Percentiles rank a stretch among this genome's conserved stretches.
phyloP scores from a whole-genome alignment of 2,113 vertebrate genomes.

The Aepyceros melampus region DNA sequence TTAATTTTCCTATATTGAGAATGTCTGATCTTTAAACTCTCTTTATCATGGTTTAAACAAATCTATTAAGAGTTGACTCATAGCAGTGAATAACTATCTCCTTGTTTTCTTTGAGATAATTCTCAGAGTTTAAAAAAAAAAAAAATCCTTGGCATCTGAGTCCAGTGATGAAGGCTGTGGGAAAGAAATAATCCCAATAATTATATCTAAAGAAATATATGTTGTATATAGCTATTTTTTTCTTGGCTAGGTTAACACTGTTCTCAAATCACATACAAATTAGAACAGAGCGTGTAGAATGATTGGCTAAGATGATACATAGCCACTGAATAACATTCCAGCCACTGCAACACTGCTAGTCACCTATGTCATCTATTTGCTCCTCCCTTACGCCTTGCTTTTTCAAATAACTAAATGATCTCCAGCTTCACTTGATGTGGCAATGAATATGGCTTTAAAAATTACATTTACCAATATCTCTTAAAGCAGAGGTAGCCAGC shows the following conservation, averaged over 20 bases:
- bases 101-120: conserved; percentile 6
- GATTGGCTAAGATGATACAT: background rate
- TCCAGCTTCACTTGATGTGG: background rate
- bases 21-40: conserved; percentile 52
- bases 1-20: conserved; percentile 15
- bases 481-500: background rate
- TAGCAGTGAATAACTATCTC: background rate
- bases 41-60: conserved; percentile 11
- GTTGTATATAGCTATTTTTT: background rate
- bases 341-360: background rate
- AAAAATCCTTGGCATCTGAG: background rate
- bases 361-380: background rate
- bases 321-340: background rate
- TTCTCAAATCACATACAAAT: background rate
- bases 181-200: conserved; percentile 21
- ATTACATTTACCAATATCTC: background rate
- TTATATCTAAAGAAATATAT: background rate
- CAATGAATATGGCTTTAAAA: background rate
- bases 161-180: background rate
- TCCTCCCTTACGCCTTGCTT: background rate
- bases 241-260: background rate
- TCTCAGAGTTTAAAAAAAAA: background rate
- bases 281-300: background rate
- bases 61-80: conserved; percentile 21
- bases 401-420: background rate